Evolutionary conservation across 1,140 invertebrate species (phyloP), one percentile per base, ranked within the genome.

Genomic region (Plectrocnemia conspersa): DNA sequence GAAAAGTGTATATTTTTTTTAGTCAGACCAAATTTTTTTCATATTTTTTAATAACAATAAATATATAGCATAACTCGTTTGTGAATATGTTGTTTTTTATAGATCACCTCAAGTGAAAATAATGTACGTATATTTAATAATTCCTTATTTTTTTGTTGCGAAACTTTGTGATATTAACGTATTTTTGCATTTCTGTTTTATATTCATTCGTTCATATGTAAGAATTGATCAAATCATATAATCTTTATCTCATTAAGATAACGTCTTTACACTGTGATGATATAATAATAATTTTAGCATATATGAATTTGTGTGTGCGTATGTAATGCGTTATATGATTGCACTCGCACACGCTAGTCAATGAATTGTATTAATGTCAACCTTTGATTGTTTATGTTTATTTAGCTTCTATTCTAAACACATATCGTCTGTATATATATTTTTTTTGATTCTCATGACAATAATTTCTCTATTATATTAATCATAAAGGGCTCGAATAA

Each of bases 201-300:
- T 18, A 41, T 41, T 41, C 18, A 18, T n/a, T 41, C 19, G 38
- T 41, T 23, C 42, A 32, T 35, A 35, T 32, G 36, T 33, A 35
- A 21, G 32, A 35, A 18, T 45, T 45, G 42, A 45, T 45, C 42
- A 45, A 45, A 45, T 22, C 23, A 45, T 25, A 45, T n/a, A 45
- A 24, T 24, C 16, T 45, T 9, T 32, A 22, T 47, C 45, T 32
- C 27, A 22, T 21, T 50, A 50, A 50, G 47, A 50, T 38, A 23
- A 25, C 35, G 45, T 47, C 45, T 29, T n/a, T 50, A 36, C 33
- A 22, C 47, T 50, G 47, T 50, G 47, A 50, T 50, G 47, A 38
- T 50, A 38, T 38, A 50, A 19, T 48, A 50, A 19, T 38, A 38
- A 50, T 50, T 50, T 38, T 50, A 50, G 47, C 47, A 50, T 50